Evolutionary conservation across 2,113 vertebrate genomes (phyloP), one percentile per base, ranked within the genome.

Genomic region (Thomomys bottae): DNA sequence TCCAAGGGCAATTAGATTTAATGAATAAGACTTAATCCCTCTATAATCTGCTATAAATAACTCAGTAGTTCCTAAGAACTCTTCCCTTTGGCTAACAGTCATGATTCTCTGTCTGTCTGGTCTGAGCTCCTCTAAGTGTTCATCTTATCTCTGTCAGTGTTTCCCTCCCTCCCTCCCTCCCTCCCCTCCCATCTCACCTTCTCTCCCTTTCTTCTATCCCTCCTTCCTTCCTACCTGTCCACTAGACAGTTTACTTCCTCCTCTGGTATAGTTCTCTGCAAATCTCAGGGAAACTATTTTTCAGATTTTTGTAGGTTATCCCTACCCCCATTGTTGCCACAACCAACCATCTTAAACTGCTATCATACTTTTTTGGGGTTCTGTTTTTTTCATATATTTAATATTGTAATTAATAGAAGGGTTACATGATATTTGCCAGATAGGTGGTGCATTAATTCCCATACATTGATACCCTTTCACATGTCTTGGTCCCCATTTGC

Each of bases 81-180:
- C 72, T 89, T 83, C 28, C 73, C 8, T 32, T 84, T 32, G 40
- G 15, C 32, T 87, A 0, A 61, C 18, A 78, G 40, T 76, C 73
- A 11, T 18, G 49, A 61, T 89, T 87, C 40, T 87, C 12, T 59
- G 34, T 87, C 18, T 59, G 32, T 23, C 36, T 93, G 79, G 36
- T 85, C 24, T 73, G 77, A 83, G 61, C 49, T 89, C 40, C 21
- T 92, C 38, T 32, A 80, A 87, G 36, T 88, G 12, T 81, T 88
- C 57, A 26, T 54, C 54, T 71, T 87, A 34, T 1, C 32, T 85
- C 18, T 83, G 23, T 73, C 7, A 67, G 3, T 87, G 7, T 66
- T 14, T 49, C 32, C 36, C 11, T 61, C 78, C 57, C 24, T 86
- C 32, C n/a, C 9, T 66, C 10, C 12, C 9, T 87, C 17, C 5